phyloP scores from a whole-genome alignment of 2,113 vertebrate species.

The Oryzias woworae region DNA sequence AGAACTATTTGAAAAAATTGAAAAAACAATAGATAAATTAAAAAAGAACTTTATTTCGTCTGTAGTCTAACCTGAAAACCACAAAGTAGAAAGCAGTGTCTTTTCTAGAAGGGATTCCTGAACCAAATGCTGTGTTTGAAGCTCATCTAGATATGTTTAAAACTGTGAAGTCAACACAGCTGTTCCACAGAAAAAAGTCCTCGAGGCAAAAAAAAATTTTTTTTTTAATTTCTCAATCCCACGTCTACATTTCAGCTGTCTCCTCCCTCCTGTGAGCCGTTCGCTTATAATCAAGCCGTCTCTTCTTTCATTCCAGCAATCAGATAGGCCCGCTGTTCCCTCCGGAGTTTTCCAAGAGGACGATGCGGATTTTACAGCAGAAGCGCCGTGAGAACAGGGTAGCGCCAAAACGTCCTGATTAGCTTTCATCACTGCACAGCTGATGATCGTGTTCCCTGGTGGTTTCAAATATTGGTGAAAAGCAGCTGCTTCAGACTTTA shows the following conservation, averaged over 20 bases:
- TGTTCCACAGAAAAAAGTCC: slow-evolving; percentile 33
- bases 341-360: slow-evolving; percentile 23
- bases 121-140: slow-evolving; percentile 37
- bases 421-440: slow-evolving; percentile 16
- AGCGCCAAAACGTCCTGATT: slow-evolving; percentile 25
- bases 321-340: slow-evolving; percentile 27
- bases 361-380: slow-evolving; percentile 31
- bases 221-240: slow-evolving; percentile 17
- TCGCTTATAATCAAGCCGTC: slow-evolving; percentile 50
- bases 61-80: slow-evolving; percentile 4
- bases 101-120: slow-evolving; percentile 27
- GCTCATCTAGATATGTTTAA: slow-evolving; percentile 34
- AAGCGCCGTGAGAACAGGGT: background rate
- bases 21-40: too few species aligned
- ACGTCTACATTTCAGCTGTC: slow-evolving; percentile 20
- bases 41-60: too few species aligned
- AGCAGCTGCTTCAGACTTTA: background rate
- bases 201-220: slow-evolving; percentile 16
- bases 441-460: slow-evolving; percentile 38
- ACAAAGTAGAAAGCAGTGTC: slow-evolving; percentile 9
- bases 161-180: slow-evolving; percentile 28
- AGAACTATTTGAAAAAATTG: too few species aligned
- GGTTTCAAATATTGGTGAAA: slow-evolving; percentile 23
- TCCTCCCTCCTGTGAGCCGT: slow-evolving; percentile 14
- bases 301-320: slow-evolving; percentile 41